These are phyloP conservation scores for Sinocyclocheilus anophthalmus DNA, from an alignment of 2,113 vertebrate species.

Conservation along the genomic window DNA sequence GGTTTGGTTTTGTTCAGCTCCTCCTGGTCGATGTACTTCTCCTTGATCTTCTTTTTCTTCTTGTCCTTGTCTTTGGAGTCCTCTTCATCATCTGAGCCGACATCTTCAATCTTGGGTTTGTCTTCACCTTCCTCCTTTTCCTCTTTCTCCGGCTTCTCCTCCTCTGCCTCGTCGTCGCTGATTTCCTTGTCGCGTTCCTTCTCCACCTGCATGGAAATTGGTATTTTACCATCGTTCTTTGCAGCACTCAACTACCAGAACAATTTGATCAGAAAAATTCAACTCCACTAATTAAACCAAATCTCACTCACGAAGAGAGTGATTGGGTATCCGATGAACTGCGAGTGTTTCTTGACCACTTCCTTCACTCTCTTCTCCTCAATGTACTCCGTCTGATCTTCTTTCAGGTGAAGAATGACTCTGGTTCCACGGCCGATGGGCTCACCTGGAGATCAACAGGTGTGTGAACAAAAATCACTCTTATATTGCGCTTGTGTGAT, in stretches of 20 bases:
- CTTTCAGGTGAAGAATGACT: constrained; percentile 89
- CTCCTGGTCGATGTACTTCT: constrained; percentile 93
- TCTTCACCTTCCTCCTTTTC: constrained; percentile 84
- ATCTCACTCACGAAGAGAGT: constrained; percentile 82
- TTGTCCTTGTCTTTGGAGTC: constrained; percentile 85
- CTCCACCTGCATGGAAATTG: constrained; percentile 78
- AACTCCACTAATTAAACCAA: too few species aligned
- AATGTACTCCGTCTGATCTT: constrained; percentile 90
- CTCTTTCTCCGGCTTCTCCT: constrained; percentile 81
- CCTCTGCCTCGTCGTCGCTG: constrained; percentile 92
- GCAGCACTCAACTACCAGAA: too few species aligned
- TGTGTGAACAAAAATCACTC: background rate
- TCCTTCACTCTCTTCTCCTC: constrained; percentile 92
- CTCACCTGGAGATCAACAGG: constrained; percentile 73
- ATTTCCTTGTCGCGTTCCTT: constrained; percentile 95
- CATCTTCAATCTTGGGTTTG: constrained; percentile 92
- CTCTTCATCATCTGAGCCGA: constrained; percentile 90
- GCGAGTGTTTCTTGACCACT: constrained; percentile 96
- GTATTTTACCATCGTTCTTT: background rate
- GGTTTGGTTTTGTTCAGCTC: constrained; percentile 97
- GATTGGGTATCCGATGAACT: constrained; percentile 95
- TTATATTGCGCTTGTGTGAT: background rate
- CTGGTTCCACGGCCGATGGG: constrained; percentile 89
- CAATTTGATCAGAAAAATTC: too few species aligned
- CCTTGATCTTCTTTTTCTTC: constrained; percentile 96